Conservation (phyloP, 2,113 vertebrate genomes). For the Lagopus leucura region DNA sequence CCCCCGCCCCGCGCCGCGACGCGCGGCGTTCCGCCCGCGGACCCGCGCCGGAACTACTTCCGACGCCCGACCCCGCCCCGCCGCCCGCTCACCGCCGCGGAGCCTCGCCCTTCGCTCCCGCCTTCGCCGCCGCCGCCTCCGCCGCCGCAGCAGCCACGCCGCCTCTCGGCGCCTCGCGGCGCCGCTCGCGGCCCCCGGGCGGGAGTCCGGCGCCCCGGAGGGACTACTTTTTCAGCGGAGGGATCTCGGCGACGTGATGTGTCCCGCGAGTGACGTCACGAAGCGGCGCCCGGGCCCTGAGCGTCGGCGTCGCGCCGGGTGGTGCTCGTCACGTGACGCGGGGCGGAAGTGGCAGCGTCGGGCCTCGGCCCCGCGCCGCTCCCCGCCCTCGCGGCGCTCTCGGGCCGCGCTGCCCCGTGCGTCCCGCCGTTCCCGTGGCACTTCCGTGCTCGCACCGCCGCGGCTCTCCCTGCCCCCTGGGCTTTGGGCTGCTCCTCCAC, state of each 20-base stretch:
- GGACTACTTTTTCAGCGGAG: slow-evolving; percentile 28
- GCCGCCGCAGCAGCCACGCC: too few species aligned
- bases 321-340: neutral
- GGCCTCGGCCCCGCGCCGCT: rapidly evolving
- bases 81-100: too few species aligned
- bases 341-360: neutral
- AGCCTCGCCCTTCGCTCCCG: neutral
- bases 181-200: too few species aligned
- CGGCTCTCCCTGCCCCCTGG: too few species aligned
- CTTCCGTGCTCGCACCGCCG: too few species aligned
- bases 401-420: too few species aligned
- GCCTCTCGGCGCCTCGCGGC: neutral
- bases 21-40: neutral
- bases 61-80: neutral
- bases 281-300: slow-evolving; percentile 53
- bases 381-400: too few species aligned
- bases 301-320: slow-evolving; percentile 36
- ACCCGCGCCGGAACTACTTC: slow-evolving; percentile 22
- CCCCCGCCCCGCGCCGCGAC: neutral
- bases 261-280: neutral
- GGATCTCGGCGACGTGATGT: neutral
- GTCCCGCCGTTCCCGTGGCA: neutral
- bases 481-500: too few species aligned
- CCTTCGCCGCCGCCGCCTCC: neutral
- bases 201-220: too few species aligned